These are phyloP conservation scores for Alaudala cheleensis DNA, from an alignment of 2,113 vertebrate genomes.

Conservation along the genomic window DNA sequence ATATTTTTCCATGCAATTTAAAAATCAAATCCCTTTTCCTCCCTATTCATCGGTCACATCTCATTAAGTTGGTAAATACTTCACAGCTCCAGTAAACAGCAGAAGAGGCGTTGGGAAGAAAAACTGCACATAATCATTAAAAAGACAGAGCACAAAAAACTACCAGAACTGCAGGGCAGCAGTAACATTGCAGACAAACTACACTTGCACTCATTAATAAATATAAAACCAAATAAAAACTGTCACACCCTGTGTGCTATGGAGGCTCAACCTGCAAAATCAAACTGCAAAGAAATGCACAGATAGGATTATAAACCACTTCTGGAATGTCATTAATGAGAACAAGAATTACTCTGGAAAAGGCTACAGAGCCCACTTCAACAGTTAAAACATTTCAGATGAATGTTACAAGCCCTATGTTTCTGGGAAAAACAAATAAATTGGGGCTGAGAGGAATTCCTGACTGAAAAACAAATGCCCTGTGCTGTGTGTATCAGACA, in stretches of 20 bases:
- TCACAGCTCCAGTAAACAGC: conserved; percentile 8
- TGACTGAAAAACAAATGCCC: neutral
- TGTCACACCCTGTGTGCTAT: conserved; percentile 33
- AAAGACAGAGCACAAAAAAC: conserved; percentile 16
- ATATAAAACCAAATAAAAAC: conserved; percentile 60
- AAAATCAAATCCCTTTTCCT: conserved; percentile 18
- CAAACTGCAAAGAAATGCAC: conserved; percentile 36
- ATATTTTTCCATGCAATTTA: conserved; percentile 43
- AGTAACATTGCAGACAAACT: neutral
- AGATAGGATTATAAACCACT: conserved; percentile 16
- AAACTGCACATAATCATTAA: conserved; percentile 18
- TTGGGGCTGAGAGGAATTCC: neutral
- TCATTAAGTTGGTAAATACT: conserved; percentile 25
- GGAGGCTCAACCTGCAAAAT: conserved; percentile 34
- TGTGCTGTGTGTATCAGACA: neutral
- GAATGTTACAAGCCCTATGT: neutral
- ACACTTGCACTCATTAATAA: conserved; percentile 39
- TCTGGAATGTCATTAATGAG: conserved; percentile 38
- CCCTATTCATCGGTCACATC: neutral
- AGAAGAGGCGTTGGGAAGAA: conserved; percentile 14
- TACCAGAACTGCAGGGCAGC: conserved; percentile 8
- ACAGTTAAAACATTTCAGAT: neutral
- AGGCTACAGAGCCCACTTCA: neutral
- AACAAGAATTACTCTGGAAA: neutral
- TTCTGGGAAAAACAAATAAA: neutral